phyloP scores from a whole-genome alignment of 35 echinoderm and acorn worm species.

The Nesometra sesokonis region DNA sequence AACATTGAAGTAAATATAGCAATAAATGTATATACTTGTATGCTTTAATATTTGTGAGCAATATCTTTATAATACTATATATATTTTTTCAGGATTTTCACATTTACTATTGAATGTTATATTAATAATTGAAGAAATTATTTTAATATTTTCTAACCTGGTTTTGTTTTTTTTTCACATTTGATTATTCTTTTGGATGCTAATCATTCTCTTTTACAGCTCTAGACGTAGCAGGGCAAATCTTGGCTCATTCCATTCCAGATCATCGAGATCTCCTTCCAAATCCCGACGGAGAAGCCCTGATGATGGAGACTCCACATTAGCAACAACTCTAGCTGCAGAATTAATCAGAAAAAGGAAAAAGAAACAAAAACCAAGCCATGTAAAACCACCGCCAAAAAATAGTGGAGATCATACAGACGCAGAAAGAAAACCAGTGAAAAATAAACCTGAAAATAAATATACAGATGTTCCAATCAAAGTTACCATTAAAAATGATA shows the following conservation, averaged over 20 bases:
- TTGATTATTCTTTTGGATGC: background rate
- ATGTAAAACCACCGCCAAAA: background rate
- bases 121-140: no score
- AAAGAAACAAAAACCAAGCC: background rate
- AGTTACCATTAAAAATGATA: slow-evolving; percentile 57
- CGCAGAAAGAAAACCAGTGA: background rate
- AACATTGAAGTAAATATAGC: background rate
- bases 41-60: no score
- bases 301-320: background rate
- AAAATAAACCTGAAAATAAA: slow-evolving; percentile 12
- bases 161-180: background rate
- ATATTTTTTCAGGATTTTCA: no score
- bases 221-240: background rate
- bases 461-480: background rate
- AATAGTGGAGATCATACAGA: background rate
- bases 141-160: background rate
- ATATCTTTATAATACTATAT: no score
- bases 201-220: background rate
- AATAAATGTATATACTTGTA: background rate
- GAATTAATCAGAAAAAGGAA: background rate
- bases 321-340: background rate
- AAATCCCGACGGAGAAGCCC: background rate
- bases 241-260: background rate
- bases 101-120: no score
- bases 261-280: background rate